phyloP scores from a whole-genome alignment of 1,140 invertebrate genomes.

The Drosophila kurseongensis region DNA sequence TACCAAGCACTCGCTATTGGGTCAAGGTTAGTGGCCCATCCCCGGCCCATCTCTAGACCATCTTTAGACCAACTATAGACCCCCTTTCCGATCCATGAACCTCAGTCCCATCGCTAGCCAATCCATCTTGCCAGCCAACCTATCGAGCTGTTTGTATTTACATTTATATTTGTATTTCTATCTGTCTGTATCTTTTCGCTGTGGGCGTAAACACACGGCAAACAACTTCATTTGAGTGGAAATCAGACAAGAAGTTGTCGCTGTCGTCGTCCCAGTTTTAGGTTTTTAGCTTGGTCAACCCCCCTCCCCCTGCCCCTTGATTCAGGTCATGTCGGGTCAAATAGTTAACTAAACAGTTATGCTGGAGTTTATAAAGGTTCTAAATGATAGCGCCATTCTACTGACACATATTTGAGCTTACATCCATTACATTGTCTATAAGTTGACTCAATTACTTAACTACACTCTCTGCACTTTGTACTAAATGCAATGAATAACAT shows the following conservation, averaged over 20 bases:
- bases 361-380: neutral
- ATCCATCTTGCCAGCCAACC: constrained; percentile 30
- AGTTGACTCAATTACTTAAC: too few species aligned
- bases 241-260: constrained; percentile 22
- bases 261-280: constrained; percentile 12
- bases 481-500: too few species aligned
- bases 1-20: constrained; percentile 53
- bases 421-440: too few species aligned
- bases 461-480: too few species aligned
- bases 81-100: too few species aligned
- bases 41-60: constrained; percentile 26
- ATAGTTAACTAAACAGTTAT: neutral
- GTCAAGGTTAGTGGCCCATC: constrained; percentile 69
- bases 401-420: too few species aligned
- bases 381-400: neutral
- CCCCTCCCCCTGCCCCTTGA: neutral
- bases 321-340: constrained; percentile 12
- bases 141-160: constrained; percentile 7
- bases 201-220: constrained; percentile 37
- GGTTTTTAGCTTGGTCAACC: neutral
- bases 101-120: neutral
- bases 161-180: constrained; percentile 6
- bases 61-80: neutral
- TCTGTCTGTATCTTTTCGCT: constrained; percentile 6
- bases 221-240: constrained; percentile 31